Conservation (phyloP, 2,888 invertebrate species). For the Odontocolon sp. region DNA sequence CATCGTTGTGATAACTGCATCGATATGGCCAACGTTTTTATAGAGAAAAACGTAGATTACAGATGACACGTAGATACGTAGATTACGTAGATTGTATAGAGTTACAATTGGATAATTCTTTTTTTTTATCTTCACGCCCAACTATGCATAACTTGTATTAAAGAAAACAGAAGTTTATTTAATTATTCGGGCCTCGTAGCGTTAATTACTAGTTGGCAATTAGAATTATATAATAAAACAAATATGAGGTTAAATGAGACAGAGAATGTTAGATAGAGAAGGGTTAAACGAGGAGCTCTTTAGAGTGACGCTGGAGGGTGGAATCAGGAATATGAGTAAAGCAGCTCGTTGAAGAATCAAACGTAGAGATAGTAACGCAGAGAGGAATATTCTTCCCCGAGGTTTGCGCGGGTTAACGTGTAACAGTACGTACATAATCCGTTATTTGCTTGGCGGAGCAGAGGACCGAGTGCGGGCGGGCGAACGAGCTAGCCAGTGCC, state of each 20-base stretch:
- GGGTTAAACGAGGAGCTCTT: not conserved
- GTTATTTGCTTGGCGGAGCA: conserved; percentile 76
- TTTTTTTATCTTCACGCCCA: too few relatives aligned
- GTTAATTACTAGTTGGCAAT: conserved; percentile 13
- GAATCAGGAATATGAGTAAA: conserved; percentile 2
- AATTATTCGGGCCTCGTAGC: too few relatives aligned
- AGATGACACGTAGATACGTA: too few relatives aligned
- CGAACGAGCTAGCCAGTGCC: conserved; percentile 40
- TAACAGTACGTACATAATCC: conserved; percentile 78
- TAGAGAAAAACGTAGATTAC: not conserved
- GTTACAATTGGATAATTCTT: too few relatives aligned
- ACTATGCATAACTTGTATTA: too few relatives aligned
- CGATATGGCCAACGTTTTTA: not conserved
- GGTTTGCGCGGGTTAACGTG: conserved; percentile 66
- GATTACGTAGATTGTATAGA: too few relatives aligned
- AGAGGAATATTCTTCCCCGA: conserved; percentile 46
- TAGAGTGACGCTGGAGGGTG: not conserved
- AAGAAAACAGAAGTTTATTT: too few relatives aligned
- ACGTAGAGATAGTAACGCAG: conserved; percentile 9
- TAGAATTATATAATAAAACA: conserved; percentile 24
- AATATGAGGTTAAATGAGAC: not conserved
- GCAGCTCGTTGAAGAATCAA: conserved; percentile 19
- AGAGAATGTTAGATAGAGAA: not conserved
- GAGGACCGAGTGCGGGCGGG: conserved; percentile 65
- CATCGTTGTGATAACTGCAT: not conserved